Conservation (phyloP, 2,888 invertebrate genomes). For the Mayetiola destructor region DNA sequence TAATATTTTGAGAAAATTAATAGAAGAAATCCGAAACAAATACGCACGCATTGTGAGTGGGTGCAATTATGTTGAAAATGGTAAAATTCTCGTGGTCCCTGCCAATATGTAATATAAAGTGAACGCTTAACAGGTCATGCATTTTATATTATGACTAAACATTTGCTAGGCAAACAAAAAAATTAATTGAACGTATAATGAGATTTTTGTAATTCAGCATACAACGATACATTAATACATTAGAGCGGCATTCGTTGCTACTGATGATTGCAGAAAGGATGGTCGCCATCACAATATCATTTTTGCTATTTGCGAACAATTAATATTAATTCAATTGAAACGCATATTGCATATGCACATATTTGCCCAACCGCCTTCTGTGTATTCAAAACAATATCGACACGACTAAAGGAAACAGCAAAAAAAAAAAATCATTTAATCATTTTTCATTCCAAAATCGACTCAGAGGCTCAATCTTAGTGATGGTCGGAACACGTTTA, state of each 20-base stretch:
- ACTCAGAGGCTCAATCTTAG: background rate
- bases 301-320: slow-evolving; percentile 11
- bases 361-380: background rate
- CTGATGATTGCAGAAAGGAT: background rate
- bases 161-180: slow-evolving; percentile 1
- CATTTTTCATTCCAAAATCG: background rate
- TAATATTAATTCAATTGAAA: slow-evolving; percentile 12
- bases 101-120: too few species aligned
- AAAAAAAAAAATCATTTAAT: too few species aligned
- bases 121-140: too few species aligned
- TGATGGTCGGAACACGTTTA: background rate
- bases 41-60: too few species aligned
- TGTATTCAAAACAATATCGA: too few species aligned
- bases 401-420: too few species aligned
- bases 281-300: background rate
- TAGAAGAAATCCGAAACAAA: too few species aligned
- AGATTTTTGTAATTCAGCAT: slow-evolving; percentile 4
- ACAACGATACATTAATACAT: background rate
- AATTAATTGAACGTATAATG: slow-evolving; percentile 13
- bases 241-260: background rate
- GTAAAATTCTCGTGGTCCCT: too few species aligned
- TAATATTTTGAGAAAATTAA: too few species aligned
- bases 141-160: too few species aligned
- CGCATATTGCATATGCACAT: slow-evolving; percentile 9
- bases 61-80: too few species aligned